Conservation (phyloP, 2,113 vertebrate species). For the Apeltes quadracus region DNA sequence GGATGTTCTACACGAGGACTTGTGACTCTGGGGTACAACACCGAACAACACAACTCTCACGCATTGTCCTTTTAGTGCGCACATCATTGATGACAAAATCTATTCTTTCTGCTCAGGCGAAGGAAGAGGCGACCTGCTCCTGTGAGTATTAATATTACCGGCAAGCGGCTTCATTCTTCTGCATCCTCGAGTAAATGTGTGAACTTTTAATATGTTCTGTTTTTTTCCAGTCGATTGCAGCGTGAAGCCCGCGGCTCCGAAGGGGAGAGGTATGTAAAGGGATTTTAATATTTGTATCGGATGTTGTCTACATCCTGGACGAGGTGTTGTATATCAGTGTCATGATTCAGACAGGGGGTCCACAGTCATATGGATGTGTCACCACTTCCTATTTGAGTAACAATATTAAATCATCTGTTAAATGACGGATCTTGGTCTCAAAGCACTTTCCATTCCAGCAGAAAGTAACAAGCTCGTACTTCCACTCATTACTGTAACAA, state of each 20-base stretch:
- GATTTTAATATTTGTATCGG: neutral
- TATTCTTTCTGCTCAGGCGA: neutral
- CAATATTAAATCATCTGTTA: too few relatives aligned
- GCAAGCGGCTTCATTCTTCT: neutral
- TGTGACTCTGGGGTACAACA: slow-evolving; percentile 13
- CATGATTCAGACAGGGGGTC: neutral
- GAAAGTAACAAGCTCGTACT: neutral
- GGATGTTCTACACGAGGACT: fast-evolving
- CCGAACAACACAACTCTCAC: neutral
- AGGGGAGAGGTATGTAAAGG: neutral
- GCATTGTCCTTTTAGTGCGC: neutral
- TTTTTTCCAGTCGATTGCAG: slow-evolving; percentile 9
- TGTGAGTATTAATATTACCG: neutral
- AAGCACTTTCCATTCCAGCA: neutral
- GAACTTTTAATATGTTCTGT: neutral
- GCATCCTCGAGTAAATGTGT: neutral
- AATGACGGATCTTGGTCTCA: neutral
- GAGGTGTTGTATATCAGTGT: neutral
- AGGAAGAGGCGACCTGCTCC: fast-evolving
- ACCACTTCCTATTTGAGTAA: neutral
- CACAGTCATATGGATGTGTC: neutral
- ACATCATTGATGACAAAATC: neutral
- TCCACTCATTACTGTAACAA: neutral
- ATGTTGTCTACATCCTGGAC: neutral
- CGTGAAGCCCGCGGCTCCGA: fast-evolving